Evolutionary conservation across 2,888 invertebrate genomes (phyloP).

Genomic region (Drosophila mercatorum): DNA sequence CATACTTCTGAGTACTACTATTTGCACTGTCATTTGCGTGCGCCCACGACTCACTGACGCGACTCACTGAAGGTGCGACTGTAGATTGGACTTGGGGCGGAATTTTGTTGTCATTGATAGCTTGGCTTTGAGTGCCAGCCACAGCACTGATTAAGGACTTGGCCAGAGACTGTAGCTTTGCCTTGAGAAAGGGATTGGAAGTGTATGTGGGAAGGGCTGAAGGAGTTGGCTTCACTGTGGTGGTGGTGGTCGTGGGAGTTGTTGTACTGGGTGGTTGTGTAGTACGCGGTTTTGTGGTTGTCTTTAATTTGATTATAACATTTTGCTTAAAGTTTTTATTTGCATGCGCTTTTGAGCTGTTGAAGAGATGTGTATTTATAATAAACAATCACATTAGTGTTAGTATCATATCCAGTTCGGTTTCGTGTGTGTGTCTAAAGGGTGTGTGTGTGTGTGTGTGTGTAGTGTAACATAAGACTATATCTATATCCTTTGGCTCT

Average conservation of each 20-base stretch:
- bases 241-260: constrained; percentile 17
- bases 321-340: constrained; percentile 76
- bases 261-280: constrained; percentile 61
- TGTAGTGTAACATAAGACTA: constrained; percentile 25
- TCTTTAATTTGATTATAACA: constrained; percentile 59
- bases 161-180: constrained; percentile 59
- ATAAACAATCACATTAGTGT: constrained; percentile 79
- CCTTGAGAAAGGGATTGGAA: constrained; percentile 71
- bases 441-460: constrained; percentile 5
- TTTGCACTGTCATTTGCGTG: constrained; percentile 50
- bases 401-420: constrained; percentile 56
- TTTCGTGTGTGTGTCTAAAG: not conserved
- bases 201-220: constrained; percentile 39
- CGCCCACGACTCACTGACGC: constrained; percentile 30
- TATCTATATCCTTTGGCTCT: constrained; percentile 13
- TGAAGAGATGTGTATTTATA: constrained; percentile 80
- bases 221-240: constrained; percentile 28
- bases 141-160: constrained; percentile 62
- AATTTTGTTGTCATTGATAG: constrained; percentile 26
- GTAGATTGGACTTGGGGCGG: constrained; percentile 21
- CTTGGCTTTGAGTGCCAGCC: constrained; percentile 38
- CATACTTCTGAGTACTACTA: constrained; percentile 39
- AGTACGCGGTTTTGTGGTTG: constrained; percentile 58
- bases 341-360: constrained; percentile 83
- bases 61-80: constrained; percentile 11